Base-by-base conservation (phyloP, 2,113 vertebrate genomes). In the Rafetus swinhoei region DNA sequence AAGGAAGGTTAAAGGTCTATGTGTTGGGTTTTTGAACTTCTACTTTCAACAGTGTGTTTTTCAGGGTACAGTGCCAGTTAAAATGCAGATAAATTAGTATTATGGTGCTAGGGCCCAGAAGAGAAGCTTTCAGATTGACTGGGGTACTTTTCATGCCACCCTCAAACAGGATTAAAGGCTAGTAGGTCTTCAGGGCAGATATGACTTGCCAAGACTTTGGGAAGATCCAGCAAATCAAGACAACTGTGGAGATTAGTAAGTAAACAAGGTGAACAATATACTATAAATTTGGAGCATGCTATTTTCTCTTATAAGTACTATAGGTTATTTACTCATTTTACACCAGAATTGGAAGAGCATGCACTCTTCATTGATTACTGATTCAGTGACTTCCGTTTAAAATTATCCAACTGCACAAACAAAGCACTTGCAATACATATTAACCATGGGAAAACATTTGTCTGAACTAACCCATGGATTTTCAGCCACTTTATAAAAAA, bases 301-400 rank as follows among this genome's bases (percentile, higher is more conserved):
- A 32, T 2, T 69, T 91, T 90, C 88, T 50, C 65, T 84, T 80
- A 85, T 13, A 93, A n/a, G 29, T 52, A 57, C n/a, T 50, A 15
- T 88, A 85, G n/a, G 65, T 35, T n/a, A 32, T n/a, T 69, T 19
- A n/a, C 18, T 35, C 18, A 69, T 69, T 69, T 69, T 10, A 2
- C n/a, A 7, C 32, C 32, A 69, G 32, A 69, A 69, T 19, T 69
- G 32, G 4, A 50, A 76, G 39, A 50, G 22, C 35, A 45, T 76
- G 74, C 10, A 22, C 45, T 76, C 39, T 76, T 76, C 19, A 25
- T 14, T 45, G 22, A 76, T 45, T 76, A 45, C 74, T 50, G 32
- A 35, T 69, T 72, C 18, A 69, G 32, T 69, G 62, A 59, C 24
- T 59, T 25, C 24, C 11, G 57, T 62, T 29, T 62, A 62, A 62